phyloP scores from a whole-genome alignment of 2,797 vertebrate species.

The Betta splendens region DNA sequence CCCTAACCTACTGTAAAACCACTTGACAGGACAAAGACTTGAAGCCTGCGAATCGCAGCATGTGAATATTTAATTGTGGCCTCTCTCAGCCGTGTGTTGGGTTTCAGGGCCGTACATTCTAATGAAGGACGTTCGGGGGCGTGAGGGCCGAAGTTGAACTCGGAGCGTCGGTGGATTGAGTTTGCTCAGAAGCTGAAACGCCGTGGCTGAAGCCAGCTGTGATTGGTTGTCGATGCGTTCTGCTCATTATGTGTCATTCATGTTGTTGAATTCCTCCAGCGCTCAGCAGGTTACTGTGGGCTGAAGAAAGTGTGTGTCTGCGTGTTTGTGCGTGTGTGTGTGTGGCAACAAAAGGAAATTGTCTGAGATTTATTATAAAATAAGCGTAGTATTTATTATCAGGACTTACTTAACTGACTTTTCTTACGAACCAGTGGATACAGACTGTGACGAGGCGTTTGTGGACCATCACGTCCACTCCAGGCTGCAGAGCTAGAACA shows the following conservation, averaged over 20 bases:
- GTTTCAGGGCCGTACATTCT: constrained; percentile 40
- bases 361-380: constrained; percentile 37
- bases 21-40: constrained; percentile 39
- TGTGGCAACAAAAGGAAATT: constrained; percentile 52
- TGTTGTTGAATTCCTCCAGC: constrained; percentile 47
- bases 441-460: constrained; percentile 8
- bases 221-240: constrained; percentile 50
- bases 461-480: constrained; percentile 14
- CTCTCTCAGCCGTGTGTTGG: constrained; percentile 28
- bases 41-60: constrained; percentile 22
- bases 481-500: constrained; percentile 28
- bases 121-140: constrained; percentile 18
- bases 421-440: constrained; percentile 48
- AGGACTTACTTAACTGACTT: constrained; percentile 27
- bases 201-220: constrained; percentile 41
- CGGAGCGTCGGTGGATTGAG: constrained; percentile 6
- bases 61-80: constrained; percentile 62
- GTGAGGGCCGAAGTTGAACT: constrained; percentile 2
- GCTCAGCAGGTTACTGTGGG: constrained; percentile 29
- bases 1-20: constrained; percentile 20
- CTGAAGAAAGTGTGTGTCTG: constrained; percentile 14
- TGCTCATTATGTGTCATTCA: constrained; percentile 51
- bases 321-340: constrained; percentile 33
- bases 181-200: constrained; percentile 23
- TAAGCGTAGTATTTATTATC: constrained; percentile 68